Evolutionary conservation across 1,140 invertebrate genomes (phyloP).

Genomic region (Marisa cornuarietis): DNA sequence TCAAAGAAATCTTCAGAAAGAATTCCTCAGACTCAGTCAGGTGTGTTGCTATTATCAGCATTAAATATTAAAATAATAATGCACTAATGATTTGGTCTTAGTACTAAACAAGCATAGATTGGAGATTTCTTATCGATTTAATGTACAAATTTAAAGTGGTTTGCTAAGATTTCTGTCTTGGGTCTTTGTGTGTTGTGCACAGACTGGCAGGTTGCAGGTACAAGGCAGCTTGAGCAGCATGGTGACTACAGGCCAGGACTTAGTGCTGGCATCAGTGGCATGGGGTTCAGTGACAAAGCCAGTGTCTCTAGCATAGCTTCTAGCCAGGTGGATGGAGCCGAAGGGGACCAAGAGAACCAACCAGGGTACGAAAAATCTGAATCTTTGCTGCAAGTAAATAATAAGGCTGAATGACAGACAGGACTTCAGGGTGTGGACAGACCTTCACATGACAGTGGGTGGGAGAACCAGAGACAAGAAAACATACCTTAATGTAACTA

Average conservation of each 20-base stretch:
- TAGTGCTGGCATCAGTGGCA: constrained; percentile 58
- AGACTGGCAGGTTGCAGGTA: no score
- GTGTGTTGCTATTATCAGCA: neutral
- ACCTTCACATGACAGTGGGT: neutral
- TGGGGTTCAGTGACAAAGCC: constrained; percentile 48
- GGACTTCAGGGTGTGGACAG: no score
- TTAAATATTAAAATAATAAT: no score
- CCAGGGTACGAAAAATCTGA: constrained; percentile 15
- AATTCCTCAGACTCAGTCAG: neutral
- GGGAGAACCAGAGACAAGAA: neutral
- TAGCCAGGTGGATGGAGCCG: constrained; percentile 40
- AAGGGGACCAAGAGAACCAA: constrained; percentile 22
- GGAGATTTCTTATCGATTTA: no score
- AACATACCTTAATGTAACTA: no score
- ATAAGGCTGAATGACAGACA: no score
- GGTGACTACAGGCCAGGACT: constrained; percentile 48
- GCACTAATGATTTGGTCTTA: no score
- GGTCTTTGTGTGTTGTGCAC: no score
- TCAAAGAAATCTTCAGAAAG: neutral
- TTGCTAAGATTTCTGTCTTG: no score
- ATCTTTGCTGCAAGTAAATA: neutral
- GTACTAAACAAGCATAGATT: no score
- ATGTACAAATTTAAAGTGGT: no score
- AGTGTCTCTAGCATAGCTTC: constrained; percentile 52
- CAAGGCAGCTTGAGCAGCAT: no score